These are phyloP conservation scores for Melanotaenia parkinsoni DNA, from an alignment of 2,797 vertebrate genomes.

Conservation along the genomic window DNA sequence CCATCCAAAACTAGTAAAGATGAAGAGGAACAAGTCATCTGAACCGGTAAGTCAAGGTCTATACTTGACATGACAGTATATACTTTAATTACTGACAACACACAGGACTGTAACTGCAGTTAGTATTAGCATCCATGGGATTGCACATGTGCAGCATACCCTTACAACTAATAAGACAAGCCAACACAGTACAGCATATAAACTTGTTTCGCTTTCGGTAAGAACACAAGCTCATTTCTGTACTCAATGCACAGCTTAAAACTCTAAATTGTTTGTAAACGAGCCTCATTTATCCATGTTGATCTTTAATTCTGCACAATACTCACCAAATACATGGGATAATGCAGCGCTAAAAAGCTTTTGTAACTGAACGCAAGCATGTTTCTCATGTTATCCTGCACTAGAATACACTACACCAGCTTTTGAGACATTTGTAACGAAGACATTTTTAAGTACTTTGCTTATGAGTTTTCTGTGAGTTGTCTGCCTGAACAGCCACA, in stretches of 20 bases:
- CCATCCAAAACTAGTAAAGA: not conserved
- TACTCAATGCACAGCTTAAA: not conserved
- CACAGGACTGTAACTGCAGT: not conserved
- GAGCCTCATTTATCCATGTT: not conserved
- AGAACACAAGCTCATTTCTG: not conserved
- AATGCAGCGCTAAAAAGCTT: not conserved
- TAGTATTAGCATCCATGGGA: not conserved
- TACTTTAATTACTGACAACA: not conserved
- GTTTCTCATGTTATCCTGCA: not conserved
- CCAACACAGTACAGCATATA: not conserved
- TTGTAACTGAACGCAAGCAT: not conserved
- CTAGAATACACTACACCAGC: not conserved
- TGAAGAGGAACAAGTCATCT: not conserved
- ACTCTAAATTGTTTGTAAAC: not conserved
- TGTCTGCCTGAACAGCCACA: conserved; percentile 24
- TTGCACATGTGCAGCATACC: not conserved
- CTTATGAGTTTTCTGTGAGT: conserved; percentile 28
- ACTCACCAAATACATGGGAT: not conserved
- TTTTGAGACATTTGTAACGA: conserved; percentile 13
- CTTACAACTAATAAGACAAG: not conserved
- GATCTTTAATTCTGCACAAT: not conserved
- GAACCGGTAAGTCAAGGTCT: not conserved
- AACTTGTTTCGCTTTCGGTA: not conserved
- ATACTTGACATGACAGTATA: not conserved
- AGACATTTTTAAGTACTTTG: conserved; percentile 18